Conservation (phyloP, 1,140 invertebrate genomes). For the Ceratina australensis region DNA sequence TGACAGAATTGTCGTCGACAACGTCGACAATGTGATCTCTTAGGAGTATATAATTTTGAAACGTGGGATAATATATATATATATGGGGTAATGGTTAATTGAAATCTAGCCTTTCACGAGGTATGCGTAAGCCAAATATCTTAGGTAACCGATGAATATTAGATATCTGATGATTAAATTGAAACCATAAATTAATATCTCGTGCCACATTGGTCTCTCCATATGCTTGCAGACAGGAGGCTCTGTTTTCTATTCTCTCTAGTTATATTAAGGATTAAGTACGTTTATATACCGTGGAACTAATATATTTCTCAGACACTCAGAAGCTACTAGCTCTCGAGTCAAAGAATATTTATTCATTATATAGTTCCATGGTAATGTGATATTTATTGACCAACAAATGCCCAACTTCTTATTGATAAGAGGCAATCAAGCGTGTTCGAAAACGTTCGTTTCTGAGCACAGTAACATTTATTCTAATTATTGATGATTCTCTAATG, state of each 20-base stretch:
- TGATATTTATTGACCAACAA: constrained; percentile 71
- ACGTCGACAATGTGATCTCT: too few species aligned
- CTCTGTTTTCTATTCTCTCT: constrained; percentile 69
- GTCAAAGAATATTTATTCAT: background rate
- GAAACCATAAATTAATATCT: constrained; percentile 30
- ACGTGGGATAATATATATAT: too few species aligned
- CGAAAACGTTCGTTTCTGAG: constrained; percentile 23
- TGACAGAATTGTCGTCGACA: too few species aligned
- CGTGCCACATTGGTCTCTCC: constrained; percentile 68
- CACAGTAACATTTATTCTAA: constrained; percentile 7
- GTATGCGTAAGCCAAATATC: background rate
- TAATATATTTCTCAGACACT: constrained; percentile 5
- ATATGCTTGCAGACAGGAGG: constrained; percentile 75
- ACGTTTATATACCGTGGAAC: constrained; percentile 58
- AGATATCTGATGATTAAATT: background rate
- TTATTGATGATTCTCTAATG: background rate
- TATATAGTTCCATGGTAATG: constrained; percentile 63
- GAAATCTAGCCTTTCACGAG: background rate
- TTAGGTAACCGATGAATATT: background rate
- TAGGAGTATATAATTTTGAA: background rate
- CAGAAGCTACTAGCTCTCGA: background rate
- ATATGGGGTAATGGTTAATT: background rate
- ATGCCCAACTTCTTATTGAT: constrained; percentile 71
- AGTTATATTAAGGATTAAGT: constrained; percentile 50
- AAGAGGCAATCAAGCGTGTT: background rate